Conservation (phyloP, 2,113 vertebrate species). For the Caloenas nicobarica region DNA sequence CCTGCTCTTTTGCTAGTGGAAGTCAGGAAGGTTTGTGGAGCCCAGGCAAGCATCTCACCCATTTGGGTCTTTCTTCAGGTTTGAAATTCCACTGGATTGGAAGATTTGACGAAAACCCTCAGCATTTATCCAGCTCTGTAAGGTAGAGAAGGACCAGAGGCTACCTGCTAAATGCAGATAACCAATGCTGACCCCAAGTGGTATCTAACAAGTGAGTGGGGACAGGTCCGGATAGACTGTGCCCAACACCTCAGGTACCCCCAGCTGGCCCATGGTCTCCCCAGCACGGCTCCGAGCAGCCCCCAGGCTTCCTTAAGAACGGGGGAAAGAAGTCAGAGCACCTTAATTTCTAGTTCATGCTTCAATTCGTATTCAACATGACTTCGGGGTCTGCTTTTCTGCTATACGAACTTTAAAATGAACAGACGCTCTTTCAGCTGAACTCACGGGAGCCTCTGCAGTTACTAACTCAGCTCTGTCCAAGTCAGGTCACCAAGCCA, state of each 20-base stretch:
- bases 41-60: not conserved
- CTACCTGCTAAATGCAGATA: not conserved
- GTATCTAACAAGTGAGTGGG: too few relatives aligned
- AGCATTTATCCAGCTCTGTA: not conserved
- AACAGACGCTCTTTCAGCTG: not conserved
- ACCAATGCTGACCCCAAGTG: fast-evolving
- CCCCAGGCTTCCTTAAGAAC: not conserved
- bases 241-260: not conserved
- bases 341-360: not conserved
- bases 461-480: not conserved
- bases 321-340: not conserved
- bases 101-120: not conserved
- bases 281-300: not conserved
- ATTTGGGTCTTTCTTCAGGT: not conserved
- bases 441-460: fast-evolving
- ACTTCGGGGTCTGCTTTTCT: not conserved
- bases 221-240: too few relatives aligned
- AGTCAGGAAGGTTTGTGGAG: not conserved
- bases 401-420: fast-evolving
- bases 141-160: not conserved
- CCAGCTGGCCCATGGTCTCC: not conserved
- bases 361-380: not conserved
- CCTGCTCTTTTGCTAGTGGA: too few relatives aligned
- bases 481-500: not conserved
- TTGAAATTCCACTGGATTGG: not conserved